Percentiles rank a stretch among this genome's conserved stretches.
Evolutionary conservation across 2,888 invertebrate species (phyloP).

Genomic region (Pollenia angustigena): DNA sequence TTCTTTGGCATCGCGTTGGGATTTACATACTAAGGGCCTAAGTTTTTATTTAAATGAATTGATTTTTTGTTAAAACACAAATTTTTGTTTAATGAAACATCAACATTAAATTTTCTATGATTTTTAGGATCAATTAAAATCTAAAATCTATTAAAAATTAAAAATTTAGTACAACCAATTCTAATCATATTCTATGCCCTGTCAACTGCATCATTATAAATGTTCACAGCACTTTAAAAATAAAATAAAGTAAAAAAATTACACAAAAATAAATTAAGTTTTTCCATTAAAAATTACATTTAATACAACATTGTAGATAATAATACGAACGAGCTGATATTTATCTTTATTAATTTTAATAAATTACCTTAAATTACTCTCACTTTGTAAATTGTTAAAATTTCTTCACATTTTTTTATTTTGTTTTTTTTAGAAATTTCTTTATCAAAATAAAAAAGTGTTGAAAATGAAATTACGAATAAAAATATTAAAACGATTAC

Average conservation of each 20-base stretch:
- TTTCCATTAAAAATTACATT: conserved; percentile 5
- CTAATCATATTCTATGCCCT: neutral
- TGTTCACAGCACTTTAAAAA: neutral
- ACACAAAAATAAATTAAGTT: conserved; percentile 6
- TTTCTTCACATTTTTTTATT: conserved; percentile 18
- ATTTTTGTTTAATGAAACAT: neutral
- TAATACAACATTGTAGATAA: neutral
- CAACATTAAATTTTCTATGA: neutral
- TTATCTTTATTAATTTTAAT: conserved; percentile 61
- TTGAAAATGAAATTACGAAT: conserved; percentile 10
- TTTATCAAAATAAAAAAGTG: neutral
- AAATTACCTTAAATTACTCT: conserved; percentile 69
- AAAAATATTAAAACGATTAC: conserved; percentile 36
- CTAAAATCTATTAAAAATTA: conserved; percentile 1
- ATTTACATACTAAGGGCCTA: no score
- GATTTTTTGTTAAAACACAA: neutral
- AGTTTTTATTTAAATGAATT: neutral
- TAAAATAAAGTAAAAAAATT: neutral
- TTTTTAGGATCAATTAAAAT: conserved; percentile 18
- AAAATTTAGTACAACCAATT: neutral
- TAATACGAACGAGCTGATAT: conserved; percentile 31
- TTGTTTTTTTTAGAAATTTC: neutral
- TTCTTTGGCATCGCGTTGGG: no score
- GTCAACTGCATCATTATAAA: neutral
- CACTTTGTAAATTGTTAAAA: conserved; percentile 56